Conservation (phyloP, 1,140 invertebrate genomes). For the Meloidogyne hapla region DNA sequence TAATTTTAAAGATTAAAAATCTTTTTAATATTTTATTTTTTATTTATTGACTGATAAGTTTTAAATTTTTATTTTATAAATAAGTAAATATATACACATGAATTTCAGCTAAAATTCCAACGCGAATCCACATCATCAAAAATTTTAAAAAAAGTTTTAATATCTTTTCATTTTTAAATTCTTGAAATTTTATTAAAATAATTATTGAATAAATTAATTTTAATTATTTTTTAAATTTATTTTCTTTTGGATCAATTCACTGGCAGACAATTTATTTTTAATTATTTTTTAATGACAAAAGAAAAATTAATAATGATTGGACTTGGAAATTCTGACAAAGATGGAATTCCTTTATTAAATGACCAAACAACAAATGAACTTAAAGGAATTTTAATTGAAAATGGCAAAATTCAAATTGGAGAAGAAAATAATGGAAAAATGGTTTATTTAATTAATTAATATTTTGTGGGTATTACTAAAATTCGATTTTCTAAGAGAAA, state of each 20-base stretch:
- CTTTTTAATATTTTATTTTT: too few species aligned
- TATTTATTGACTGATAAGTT: too few species aligned
- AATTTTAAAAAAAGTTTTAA: too few species aligned
- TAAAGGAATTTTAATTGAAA: constrained; percentile 6
- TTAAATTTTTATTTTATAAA: too few species aligned
- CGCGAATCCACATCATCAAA: too few species aligned
- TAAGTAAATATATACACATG: too few species aligned
- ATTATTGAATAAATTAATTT: not conserved
- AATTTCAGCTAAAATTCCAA: too few species aligned
- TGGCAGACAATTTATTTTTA: not conserved
- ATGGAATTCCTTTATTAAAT: not conserved
- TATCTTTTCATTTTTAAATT: too few species aligned
- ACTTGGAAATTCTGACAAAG: not conserved
- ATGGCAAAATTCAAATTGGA: not conserved
- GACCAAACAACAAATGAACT: not conserved
- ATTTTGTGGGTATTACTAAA: too few species aligned
- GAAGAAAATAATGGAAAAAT: not conserved
- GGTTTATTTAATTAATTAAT: not conserved
- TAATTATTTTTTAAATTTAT: not conserved
- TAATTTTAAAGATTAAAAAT: too few species aligned
- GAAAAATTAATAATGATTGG: not conserved
- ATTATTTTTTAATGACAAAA: not conserved
- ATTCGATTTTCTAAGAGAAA: too few species aligned
- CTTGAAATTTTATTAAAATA: too few species aligned
- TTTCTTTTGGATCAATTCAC: not conserved